Evolutionary conservation across 2,113 vertebrate genomes (phyloP).

Genomic region (Osmerus eperlanus): DNA sequence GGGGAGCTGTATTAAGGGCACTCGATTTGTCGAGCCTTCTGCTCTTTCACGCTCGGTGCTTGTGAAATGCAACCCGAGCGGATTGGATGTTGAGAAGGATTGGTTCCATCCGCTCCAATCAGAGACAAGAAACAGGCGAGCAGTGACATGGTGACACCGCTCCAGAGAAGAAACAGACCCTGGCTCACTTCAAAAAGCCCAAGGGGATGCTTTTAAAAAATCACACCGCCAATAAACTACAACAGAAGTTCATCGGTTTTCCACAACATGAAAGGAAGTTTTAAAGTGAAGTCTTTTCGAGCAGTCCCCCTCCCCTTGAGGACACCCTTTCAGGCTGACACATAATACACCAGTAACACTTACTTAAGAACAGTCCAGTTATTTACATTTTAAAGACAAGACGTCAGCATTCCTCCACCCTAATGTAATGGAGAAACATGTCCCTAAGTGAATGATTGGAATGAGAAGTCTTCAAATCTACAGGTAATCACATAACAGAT

Average conservation of each 20-base stretch:
- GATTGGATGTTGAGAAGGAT: constrained; percentile 26
- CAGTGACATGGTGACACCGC: constrained; percentile 54
- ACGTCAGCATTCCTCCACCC: constrained; percentile 18
- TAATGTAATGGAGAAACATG: background rate
- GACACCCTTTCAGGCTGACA: constrained; percentile 30
- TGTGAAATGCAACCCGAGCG: constrained; percentile 14
- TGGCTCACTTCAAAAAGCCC: constrained; percentile 67
- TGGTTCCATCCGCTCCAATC: constrained; percentile 51
- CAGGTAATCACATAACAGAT: background rate
- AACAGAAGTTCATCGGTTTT: constrained; percentile 63
- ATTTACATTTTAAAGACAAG: constrained; percentile 63
- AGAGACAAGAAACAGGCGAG: constrained; percentile 52
- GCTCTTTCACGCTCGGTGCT: background rate
- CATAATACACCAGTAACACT: constrained; percentile 53
- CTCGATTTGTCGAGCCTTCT: too few relatives aligned
- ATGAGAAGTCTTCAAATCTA: too few relatives aligned
- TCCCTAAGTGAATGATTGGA: background rate
- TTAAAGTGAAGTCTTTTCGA: constrained; percentile 49
- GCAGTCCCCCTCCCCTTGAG: constrained; percentile 39
- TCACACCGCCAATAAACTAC: constrained; percentile 68
- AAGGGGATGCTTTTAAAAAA: constrained; percentile 63
- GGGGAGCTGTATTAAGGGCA: background rate
- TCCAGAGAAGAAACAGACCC: constrained; percentile 63
- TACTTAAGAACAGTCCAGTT: constrained; percentile 51
- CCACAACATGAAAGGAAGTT: constrained; percentile 65